Percentiles rank a stretch among this genome's conserved stretches.
phyloP scores from a whole-genome alignment of 2,797 vertebrate genomes.

The Chelidonichthys spinosus region DNA sequence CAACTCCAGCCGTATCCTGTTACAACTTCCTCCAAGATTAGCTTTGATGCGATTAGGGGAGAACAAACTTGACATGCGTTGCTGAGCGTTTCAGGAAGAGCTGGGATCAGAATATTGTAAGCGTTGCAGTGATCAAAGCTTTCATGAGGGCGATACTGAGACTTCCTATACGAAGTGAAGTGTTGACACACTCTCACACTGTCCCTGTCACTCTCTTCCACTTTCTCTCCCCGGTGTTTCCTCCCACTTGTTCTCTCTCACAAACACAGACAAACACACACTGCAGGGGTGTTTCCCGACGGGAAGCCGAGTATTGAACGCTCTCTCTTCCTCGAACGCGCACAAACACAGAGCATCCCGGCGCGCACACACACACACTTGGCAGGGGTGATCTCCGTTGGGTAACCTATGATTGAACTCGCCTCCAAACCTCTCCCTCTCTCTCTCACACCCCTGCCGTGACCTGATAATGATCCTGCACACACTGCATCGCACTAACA shows the following conservation, averaged over 20 bases:
- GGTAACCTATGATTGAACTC: slow-evolving; percentile 62
- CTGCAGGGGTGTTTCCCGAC: slow-evolving; percentile 47
- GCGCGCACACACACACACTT: slow-evolving; percentile 15
- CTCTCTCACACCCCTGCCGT: slow-evolving; percentile 49
- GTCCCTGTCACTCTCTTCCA: slow-evolving; percentile 24
- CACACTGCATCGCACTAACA: slow-evolving; percentile 34
- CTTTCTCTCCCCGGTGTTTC: slow-evolving; percentile 25
- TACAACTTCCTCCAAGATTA: too few species aligned
- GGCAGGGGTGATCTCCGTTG: slow-evolving; percentile 34
- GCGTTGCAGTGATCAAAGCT: slow-evolving; percentile 30
- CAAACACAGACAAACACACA: slow-evolving; percentile 50
- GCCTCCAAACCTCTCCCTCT: slow-evolving; percentile 15
- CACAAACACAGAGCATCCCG: background rate
- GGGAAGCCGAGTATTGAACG: slow-evolving; percentile 38
- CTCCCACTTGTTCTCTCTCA: slow-evolving; percentile 34
- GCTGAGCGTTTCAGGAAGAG: background rate
- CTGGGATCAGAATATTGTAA: background rate
- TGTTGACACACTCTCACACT: background rate
- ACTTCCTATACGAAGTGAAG: slow-evolving; percentile 31
- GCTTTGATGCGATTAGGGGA: background rate
- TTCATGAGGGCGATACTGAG: slow-evolving; percentile 14
- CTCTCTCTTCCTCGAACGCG: background rate
- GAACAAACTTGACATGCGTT: background rate
- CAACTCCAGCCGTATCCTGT: too few species aligned
- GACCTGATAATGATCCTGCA: slow-evolving; percentile 72